phyloP scores from a whole-genome alignment of 2,113 vertebrate species.

The Petromus typicus region DNA sequence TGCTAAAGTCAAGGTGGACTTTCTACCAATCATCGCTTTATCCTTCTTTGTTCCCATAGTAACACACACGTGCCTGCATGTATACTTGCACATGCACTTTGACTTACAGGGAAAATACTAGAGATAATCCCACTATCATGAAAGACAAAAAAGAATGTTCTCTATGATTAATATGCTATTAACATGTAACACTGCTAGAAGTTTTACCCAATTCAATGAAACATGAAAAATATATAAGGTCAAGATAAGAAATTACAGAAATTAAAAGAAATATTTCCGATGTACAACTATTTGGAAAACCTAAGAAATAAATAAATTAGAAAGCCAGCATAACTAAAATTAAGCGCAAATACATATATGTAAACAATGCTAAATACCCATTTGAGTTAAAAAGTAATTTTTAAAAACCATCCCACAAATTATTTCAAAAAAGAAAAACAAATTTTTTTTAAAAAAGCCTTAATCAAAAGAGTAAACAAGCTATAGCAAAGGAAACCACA shows the following conservation, averaged over 20 bases:
- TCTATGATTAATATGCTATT: neutral
- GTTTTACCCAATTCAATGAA: slow-evolving; percentile 19
- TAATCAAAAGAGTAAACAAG: neutral
- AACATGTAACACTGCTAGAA: neutral
- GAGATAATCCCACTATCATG: neutral
- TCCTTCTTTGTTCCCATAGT: neutral
- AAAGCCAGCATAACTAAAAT: neutral
- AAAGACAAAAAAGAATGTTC: neutral
- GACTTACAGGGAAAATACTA: neutral
- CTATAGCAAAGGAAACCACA: neutral
- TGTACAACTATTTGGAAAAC: neutral
- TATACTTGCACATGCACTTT: neutral
- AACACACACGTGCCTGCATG: neutral
- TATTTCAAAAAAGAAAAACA: neutral
- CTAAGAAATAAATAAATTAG: slow-evolving; percentile 34
- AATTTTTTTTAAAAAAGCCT: too few relatives aligned
- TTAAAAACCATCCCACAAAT: neutral
- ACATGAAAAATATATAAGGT: neutral
- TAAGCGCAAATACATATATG: neutral
- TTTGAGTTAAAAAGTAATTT: neutral
- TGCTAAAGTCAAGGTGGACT: neutral
- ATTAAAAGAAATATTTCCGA: neutral
- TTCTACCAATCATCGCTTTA: neutral
- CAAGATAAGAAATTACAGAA: slow-evolving; percentile 7
- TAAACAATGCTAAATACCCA: neutral